A percentile compares a stretch with the other conserved stretches of the same genome.
Evolutionary conservation across 1,140 invertebrate genomes (phyloP).

Genomic region (Cherax quadricarinatus): DNA sequence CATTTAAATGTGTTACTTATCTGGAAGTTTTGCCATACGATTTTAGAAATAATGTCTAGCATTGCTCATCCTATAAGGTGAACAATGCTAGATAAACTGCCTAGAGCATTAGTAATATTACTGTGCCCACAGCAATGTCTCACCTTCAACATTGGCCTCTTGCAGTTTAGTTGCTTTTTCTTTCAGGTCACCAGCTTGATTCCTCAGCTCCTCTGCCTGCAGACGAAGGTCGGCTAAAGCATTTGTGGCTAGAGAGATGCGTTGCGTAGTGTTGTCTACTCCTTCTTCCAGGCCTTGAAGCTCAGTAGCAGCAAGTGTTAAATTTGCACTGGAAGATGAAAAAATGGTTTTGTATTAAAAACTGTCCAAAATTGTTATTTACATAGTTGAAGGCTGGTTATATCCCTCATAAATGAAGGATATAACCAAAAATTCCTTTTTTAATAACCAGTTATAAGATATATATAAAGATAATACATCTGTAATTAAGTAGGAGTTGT

Average conservation of each 20-base stretch:
- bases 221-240: conserved; percentile 86
- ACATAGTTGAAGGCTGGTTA: background rate
- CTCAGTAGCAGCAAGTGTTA: conserved; percentile 53
- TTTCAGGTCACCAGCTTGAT: conserved; percentile 85
- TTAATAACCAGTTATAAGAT: too few species aligned
- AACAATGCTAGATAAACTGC: too few species aligned
- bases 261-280: conserved; percentile 86
- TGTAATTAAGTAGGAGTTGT: too few species aligned
- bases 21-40: too few species aligned
- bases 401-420: too few species aligned
- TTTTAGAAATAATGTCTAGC: too few species aligned
- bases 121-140: background rate
- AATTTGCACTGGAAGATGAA: conserved; percentile 51
- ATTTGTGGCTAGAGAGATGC: conserved; percentile 87
- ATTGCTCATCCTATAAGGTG: too few species aligned
- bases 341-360: background rate
- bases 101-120: too few species aligned
- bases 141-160: conserved; percentile 94
- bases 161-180: conserved; percentile 93
- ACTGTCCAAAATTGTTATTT: background rate
- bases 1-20: too few species aligned
- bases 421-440: too few species aligned
- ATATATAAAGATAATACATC: too few species aligned
- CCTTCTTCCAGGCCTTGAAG: conserved; percentile 82
- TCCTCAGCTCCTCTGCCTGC: conserved; percentile 85